These are phyloP conservation scores for Oconnorella tubifera DNA, from an alignment of 2,888 invertebrate species.

Conservation along the genomic window DNA sequence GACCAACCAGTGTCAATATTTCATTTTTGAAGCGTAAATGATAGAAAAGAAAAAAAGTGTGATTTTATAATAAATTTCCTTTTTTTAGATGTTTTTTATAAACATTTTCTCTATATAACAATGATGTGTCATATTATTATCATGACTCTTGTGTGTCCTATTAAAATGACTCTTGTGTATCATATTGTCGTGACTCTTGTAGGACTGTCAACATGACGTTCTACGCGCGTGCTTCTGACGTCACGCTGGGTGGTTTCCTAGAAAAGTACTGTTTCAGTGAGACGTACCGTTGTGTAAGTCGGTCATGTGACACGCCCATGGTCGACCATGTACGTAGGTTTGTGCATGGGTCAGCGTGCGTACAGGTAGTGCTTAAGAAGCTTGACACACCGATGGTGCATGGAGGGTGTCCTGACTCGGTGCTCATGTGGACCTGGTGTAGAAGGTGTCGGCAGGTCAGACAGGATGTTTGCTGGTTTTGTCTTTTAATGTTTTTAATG, in stretches of 20 bases:
- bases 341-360: slow-evolving; percentile 68
- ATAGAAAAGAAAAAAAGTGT: no score
- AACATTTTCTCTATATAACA: no score
- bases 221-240: slow-evolving; percentile 84
- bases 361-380: slow-evolving; percentile 65
- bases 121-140: no score
- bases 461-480: not conserved
- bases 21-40: no score
- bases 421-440: slow-evolving; percentile 86
- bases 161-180: not conserved
- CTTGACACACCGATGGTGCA: slow-evolving; percentile 59
- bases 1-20: no score
- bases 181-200: not conserved
- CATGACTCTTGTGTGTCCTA: no score
- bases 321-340: slow-evolving; percentile 81
- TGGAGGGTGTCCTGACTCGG: slow-evolving; percentile 62
- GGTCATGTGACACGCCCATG: slow-evolving; percentile 78
- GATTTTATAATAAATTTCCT: no score
- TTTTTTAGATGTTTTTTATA: no score
- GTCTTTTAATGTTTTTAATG: not conserved
- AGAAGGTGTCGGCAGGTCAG: slow-evolving; percentile 61
- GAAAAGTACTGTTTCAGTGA: slow-evolving; percentile 86
- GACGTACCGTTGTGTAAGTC: slow-evolving; percentile 76
- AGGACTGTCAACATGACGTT: slow-evolving; percentile 89
- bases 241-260: slow-evolving; percentile 87